Evolutionary conservation across 2,888 invertebrate genomes (phyloP), one percentile per base, ranked within the genome.

Genomic region (Synergus gifuensis): DNA sequence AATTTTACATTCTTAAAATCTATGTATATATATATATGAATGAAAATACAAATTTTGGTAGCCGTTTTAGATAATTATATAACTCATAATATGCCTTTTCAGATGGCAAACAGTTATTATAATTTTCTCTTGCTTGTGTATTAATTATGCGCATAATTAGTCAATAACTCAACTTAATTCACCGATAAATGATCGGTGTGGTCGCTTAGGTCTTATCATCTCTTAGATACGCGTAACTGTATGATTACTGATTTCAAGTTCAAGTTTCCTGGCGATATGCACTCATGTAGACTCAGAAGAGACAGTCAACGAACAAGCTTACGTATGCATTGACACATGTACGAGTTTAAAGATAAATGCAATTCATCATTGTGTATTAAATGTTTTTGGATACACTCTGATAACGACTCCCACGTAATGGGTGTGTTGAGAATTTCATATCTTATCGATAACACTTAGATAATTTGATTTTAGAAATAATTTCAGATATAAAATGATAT

Each of bases 221-320:
- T 49, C 46, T 69, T n/a, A 3, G 22, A 73, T 54, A 49, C 69
- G 36, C 69, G 46, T 73, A 54, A 54, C 69, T 49, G 54, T 28
- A 73, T 28, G 69, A 73, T 73, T 73, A 73, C 28, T 28, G 49
- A 73, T 49, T 73, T 73, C 69, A 73, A 73, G 69, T 73, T 73
- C 69, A 73, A 73, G 69, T 49, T 76, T 63, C 42, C 14, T 18
- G 49, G 49, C 44, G 77, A 49, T 78, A 73, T 49, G 54, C 69
- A 73, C 49, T 73, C 69, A 28, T 73, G 28, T 73, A 73, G 9
- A 16, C 49, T 49, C 46, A 16, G 11, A 49, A 46, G 14, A 69
- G 18, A 46, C 28, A 22, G 18, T 12, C n/a, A 18, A 46, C 8
- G 9, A 14, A 22, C 69, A 22, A 42, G 28, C 46, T 46, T 69